Conservation (phyloP, 1,140 invertebrate genomes). For the Pseudomyrmex flavicornis region DNA sequence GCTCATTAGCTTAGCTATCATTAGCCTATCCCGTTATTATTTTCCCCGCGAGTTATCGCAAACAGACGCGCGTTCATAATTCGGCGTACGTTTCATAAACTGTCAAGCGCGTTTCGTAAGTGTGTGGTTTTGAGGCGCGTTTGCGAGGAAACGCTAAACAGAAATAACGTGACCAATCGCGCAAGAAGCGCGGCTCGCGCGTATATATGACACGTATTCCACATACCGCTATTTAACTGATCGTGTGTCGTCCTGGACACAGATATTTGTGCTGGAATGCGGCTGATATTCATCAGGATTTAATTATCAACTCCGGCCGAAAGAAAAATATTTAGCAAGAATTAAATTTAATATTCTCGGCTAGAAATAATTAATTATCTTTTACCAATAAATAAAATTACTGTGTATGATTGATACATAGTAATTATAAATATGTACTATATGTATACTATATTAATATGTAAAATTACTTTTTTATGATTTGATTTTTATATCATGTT, state of each 20-base stretch:
- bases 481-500: neutral
- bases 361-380: neutral
- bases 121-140: slow-evolving; percentile 26
- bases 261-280: slow-evolving; percentile 9
- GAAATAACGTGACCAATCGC: slow-evolving; percentile 24
- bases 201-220: slow-evolving; percentile 31
- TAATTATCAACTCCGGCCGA: no score
- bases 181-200: neutral
- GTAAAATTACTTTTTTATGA: neutral
- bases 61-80: slow-evolving; percentile 22
- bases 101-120: slow-evolving; percentile 40
- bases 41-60: neutral
- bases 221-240: neutral
- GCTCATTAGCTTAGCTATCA: slow-evolving; percentile 35
- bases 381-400: no score
- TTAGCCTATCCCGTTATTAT: neutral
- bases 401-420: neutral
- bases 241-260: neutral
- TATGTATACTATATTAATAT: no score
- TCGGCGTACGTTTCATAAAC: slow-evolving; percentile 41
- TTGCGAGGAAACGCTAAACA: slow-evolving; percentile 14
- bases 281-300: neutral
- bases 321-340: no score
- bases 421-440: no score
- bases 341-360: no score